Evolutionary conservation across 2,797 vertebrate species (phyloP), one percentile per base, ranked within the genome.

Genomic region (Peromyscus aztecus): DNA sequence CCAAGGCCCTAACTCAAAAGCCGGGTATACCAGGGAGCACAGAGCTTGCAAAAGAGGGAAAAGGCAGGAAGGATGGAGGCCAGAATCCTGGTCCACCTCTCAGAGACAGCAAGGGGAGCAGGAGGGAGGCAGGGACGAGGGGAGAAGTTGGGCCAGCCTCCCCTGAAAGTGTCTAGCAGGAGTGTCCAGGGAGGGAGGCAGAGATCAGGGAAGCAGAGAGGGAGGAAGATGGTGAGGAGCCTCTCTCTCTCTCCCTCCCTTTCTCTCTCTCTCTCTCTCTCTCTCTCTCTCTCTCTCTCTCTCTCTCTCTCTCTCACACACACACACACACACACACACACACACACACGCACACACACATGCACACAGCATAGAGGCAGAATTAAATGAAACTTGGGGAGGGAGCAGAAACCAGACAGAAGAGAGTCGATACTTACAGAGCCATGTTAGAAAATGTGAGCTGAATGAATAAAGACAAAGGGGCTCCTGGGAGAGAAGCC

Each of bases 381-480:
- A 93, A 95, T 95, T 93, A 96, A 97, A 84, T 95, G 95, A 95
- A 19, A 69, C 71, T 49, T 40, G 77, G 89, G 81, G 90, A 88
- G 7, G 6, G 77, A 84, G 83, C 3, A 12, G 13, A 61, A 90
- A 55, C 89, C 91, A 55, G 46, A 46, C 8, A 23, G 23, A 43
- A 34, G 73, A 24, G 82, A 27, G 34, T 2, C 4, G 8, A 55
- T 8, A 10, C 82, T n/a, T 55, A 83, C 17, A 27, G 69, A 40
- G 71, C 57, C 43, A 1, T 40, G 43, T 63, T 43, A 37, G 23
- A 7, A 83, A 95, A 7, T 43, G 92, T 43, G 89, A 95, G 40
- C 17, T 13, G 78, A 89, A 46, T 84, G 55, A 76, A 80, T 46
- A 81, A 69, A 83, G 94, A 93, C 87, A 96, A 90, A n/a, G 31